Evolutionary conservation across 2,888 invertebrate genomes (phyloP).

Genomic region (Arenicola marina): DNA sequence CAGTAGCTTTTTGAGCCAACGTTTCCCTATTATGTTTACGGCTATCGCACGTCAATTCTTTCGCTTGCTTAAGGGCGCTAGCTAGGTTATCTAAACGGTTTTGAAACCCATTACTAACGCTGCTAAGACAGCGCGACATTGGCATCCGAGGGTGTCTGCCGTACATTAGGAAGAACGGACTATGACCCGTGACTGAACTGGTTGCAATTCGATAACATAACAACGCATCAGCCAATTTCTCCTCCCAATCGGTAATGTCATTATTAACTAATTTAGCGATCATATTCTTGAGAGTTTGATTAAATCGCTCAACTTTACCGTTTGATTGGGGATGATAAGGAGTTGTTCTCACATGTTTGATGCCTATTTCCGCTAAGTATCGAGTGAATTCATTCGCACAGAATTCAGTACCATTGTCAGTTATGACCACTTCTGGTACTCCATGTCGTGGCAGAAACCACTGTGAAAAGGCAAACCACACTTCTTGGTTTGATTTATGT

Average conservation of each 20-base stretch:
- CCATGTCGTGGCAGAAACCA: conserved; percentile 1
- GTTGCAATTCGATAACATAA: background rate
- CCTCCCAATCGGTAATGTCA: background rate
- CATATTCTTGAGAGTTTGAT: background rate
- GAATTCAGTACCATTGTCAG: background rate
- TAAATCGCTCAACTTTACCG: conserved; percentile 1
- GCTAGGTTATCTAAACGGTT: background rate
- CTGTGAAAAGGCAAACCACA: background rate
- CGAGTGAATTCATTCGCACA: background rate
- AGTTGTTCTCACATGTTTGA: background rate
- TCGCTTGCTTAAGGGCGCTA: background rate
- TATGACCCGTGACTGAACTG: background rate
- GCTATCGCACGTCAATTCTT: background rate
- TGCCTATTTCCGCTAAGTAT: background rate
- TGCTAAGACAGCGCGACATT: background rate
- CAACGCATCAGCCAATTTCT: background rate
- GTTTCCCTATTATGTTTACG: conserved; percentile 1
- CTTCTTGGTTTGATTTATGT: background rate
- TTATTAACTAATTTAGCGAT: background rate
- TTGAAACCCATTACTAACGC: background rate
- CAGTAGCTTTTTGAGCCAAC: background rate
- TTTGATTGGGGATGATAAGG: conserved; percentile 1
- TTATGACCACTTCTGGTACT: background rate
- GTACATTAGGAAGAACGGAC: conserved; percentile 3
- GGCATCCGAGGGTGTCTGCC: background rate